These are phyloP conservation scores for Tenthredo mesomela DNA, from an alignment of 2,888 invertebrate genomes.

Conservation along the genomic window DNA sequence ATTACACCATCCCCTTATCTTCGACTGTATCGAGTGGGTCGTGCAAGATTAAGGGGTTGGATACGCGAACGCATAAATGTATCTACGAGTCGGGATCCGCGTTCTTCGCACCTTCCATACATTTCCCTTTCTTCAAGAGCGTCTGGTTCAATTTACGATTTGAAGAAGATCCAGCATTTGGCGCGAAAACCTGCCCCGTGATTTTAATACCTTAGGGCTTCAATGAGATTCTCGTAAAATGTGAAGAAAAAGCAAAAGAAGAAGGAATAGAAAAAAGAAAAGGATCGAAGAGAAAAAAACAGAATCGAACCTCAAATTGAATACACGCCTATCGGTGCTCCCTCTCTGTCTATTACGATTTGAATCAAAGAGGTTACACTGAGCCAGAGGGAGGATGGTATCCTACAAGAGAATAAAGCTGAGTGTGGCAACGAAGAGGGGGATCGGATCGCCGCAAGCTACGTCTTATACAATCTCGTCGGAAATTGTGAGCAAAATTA, in stretches of 20 bases:
- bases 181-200: conserved; percentile 41
- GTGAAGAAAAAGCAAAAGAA: neutral
- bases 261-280: neutral
- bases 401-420: conserved; percentile 42
- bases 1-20: conserved; percentile 33
- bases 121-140: conserved; percentile 13
- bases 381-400: conserved; percentile 34
- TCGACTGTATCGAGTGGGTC: conserved; percentile 22
- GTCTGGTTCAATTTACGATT: conserved; percentile 39
- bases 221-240: conserved; percentile 43
- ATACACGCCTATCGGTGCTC: conserved; percentile 49
- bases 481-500: conserved; percentile 52
- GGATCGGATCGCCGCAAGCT: conserved; percentile 41
- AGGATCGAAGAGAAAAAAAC: conserved; percentile 18
- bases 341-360: conserved; percentile 48
- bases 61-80: conserved; percentile 28
- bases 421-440: conserved; percentile 22
- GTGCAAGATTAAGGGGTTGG: conserved; percentile 19
- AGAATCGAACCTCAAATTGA: conserved; percentile 51
- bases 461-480: conserved; percentile 40
- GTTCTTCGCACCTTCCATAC: conserved; percentile 22
- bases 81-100: conserved; percentile 20
- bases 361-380: conserved; percentile 50
- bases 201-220: conserved; percentile 42
- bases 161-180: conserved; percentile 11